A percentile compares a stretch with the other conserved stretches of the same genome.
These are phyloP conservation scores for Cebidichthys violaceus DNA, from an alignment of 2,113 vertebrate species.

Conservation along the genomic window DNA sequence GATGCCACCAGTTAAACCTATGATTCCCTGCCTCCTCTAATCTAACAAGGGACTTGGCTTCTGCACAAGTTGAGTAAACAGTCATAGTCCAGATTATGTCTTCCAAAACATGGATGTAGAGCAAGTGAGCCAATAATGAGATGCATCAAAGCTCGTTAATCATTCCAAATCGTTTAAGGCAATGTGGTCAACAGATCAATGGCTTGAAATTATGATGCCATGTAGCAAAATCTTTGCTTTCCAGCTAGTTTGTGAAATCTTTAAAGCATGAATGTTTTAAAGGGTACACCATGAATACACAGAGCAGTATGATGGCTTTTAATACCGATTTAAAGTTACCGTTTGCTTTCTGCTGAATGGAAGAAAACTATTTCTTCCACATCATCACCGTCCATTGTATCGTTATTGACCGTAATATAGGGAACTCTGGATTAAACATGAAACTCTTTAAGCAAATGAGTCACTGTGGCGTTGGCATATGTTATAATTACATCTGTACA, in stretches of 20 bases:
- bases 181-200: conserved; percentile 47
- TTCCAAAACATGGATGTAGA: conserved; percentile 47
- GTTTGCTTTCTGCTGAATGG: neutral
- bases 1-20: conserved; percentile 80
- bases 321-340: neutral
- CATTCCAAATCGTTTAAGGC: conserved; percentile 42
- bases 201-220: conserved; percentile 16
- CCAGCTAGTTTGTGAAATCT: neutral
- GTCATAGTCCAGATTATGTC: conserved; percentile 49
- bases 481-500: neutral
- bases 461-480: neutral
- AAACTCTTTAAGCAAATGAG: neutral
- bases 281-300: neutral
- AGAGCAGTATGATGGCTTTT: neutral
- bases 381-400: neutral
- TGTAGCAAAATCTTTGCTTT: conserved; percentile 2
- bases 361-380: neutral
- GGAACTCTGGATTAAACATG: neutral
- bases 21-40: conserved; percentile 66
- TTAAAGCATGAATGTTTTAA: neutral
- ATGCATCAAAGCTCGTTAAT: conserved; percentile 46
- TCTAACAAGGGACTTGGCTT: conserved; percentile 60
- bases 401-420: neutral
- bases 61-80: conserved; percentile 43
- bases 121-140: conserved; percentile 28